Base-by-base conservation (phyloP, 2,888 invertebrate species). In the Zygothrica quintamaculata region DNA sequence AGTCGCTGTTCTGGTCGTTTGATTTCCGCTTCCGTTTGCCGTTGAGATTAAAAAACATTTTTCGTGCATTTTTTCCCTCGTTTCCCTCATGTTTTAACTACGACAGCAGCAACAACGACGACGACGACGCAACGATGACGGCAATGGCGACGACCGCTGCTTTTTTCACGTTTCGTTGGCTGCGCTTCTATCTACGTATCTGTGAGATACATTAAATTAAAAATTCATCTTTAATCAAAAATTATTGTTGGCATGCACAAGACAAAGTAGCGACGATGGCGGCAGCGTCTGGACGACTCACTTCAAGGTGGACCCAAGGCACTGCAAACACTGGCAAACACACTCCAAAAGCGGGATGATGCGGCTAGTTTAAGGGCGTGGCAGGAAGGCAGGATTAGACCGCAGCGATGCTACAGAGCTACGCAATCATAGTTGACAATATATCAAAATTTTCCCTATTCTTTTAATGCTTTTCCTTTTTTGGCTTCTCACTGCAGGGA, bases 221-320 rank as follows among this genome's bases (percentile, higher is more conserved):
- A 89, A 89, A 89, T 89, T 89, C 89, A 89, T 89, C 88, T 89
- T 88, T 89, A 89, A 89, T 89, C 89, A 89, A 88, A 89, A 89
- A 89, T 89, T 88, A 89, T 89, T 88, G 88, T 86, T 75, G 77
- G 75, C 87, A 81, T 68, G 81, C 73, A 57, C 84, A 79, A 67
- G 84, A 67, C 70, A 62, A 80, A 74, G 74, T 62, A 64, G 60
- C 60, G 46, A 36, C 51, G 40, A 11, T 13, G 46, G 18, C 26
- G 56, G 13, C 46, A 8, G 12, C 52, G 53, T 52, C 50, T 42
- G 42, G 22, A 0, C 50, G 36, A 25, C 16, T 53, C 8, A 16
- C 36, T 13, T n/a, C 12, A 51, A 29, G 18, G 12, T 52, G 42
- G 16, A 26, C 34, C 36, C 26, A 44, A 31, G 9, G 15, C 36